Evolutionary conservation across 2,888 invertebrate genomes (phyloP), one percentile per base, ranked within the genome.

Genomic region (Pachycephus smyrnensis): DNA sequence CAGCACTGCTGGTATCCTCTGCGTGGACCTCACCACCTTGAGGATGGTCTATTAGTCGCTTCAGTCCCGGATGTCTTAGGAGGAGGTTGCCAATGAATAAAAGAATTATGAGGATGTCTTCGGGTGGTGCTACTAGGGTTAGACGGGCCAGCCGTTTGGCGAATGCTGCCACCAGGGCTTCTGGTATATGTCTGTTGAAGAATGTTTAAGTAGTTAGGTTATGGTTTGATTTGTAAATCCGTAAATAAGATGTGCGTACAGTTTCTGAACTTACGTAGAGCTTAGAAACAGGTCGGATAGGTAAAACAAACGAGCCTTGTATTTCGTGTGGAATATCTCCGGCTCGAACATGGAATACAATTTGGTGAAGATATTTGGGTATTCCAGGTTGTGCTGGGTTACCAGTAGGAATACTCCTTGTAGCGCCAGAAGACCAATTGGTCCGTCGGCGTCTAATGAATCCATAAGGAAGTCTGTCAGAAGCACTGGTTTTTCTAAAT

Each of bases 291-390:
- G 93, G 90, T 99, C 97, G 0, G 97, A 94, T 79, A 99, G 93
- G 87, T 97, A 96, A 92, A 98, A 96, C 79, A 99, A 95, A 73
- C 98, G 94, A 1, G 96, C 95, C 91, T 97, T 97, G 92, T 97
- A 98, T 87, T 97, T 96, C 15, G 97, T 97, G 87, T 96, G 96
- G 91, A 99, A 97, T 87, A 99, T 95, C 87, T 96, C 96, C 0
- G 98, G 97, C 88, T 97, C 96, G 88, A 98, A 96, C 95, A 99
- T 95, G 32, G 96, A 96, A 92, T 99, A 99, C n/a, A 99, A 93
- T 88, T 98, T 98, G 85, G 95, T 95, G 92, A 97, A 99, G 90
- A 99, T 97, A 90, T 98, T 96, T 0, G 99, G 98, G 92, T 98
- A 98, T 87, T 98, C 96, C 92, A 99, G 94, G 93, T 99, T 98